These are phyloP conservation scores for Latheticus oryzae DNA, from an alignment of 2,888 invertebrate species.

Conservation along the genomic window DNA sequence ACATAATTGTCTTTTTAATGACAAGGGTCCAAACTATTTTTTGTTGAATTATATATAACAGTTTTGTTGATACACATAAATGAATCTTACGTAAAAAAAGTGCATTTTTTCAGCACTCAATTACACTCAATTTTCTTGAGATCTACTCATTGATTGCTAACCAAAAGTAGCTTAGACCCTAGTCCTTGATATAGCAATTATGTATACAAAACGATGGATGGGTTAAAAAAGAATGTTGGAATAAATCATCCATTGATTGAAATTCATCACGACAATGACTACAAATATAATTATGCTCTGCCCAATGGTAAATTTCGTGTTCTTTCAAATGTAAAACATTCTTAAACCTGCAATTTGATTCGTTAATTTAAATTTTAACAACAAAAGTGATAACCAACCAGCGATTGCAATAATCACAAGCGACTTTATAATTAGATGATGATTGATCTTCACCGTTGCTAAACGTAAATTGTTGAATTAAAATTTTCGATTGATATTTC, in stretches of 20 bases:
- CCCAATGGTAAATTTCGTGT: constrained; percentile 67
- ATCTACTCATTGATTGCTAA: too few relatives aligned
- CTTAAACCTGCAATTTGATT: constrained; percentile 48
- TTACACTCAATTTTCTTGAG: too few relatives aligned
- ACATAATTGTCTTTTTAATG: too few relatives aligned
- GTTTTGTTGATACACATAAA: too few relatives aligned
- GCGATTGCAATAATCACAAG: constrained; percentile 32
- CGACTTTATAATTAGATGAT: background rate
- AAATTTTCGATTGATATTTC: constrained; percentile 13
- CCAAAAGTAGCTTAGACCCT: too few relatives aligned
- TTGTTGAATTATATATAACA: too few relatives aligned
- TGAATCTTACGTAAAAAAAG: too few relatives aligned
- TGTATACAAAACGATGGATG: constrained; percentile 44
- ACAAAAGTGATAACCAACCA: constrained; percentile 21
- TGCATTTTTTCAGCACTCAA: too few relatives aligned
- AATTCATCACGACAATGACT: constrained; percentile 62
- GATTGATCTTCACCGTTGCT: background rate
- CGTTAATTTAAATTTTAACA: constrained; percentile 1
- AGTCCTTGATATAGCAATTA: too few relatives aligned
- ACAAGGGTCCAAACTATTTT: too few relatives aligned
- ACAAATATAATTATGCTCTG: constrained; percentile 66
- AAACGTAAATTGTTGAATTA: background rate
- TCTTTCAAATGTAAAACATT: constrained; percentile 55
- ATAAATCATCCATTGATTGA: constrained; percentile 52
- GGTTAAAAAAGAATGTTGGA: constrained; percentile 53